Percentiles rank a stretch among this genome's conserved stretches.
Evolutionary conservation across 2,797 vertebrate species (phyloP).

Genomic region (Sebastolobus altivelis): DNA sequence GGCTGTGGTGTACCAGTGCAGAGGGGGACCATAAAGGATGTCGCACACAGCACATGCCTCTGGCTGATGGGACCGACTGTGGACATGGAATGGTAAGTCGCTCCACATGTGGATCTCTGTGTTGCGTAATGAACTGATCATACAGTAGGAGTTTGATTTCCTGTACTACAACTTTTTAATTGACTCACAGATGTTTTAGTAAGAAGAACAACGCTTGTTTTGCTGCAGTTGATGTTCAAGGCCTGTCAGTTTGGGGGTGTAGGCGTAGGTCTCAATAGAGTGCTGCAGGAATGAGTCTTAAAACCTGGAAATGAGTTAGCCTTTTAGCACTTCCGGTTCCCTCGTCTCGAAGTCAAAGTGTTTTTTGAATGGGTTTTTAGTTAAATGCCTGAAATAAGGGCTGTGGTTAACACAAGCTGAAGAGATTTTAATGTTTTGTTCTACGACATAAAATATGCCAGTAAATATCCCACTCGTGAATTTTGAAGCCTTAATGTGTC

Average conservation of each 20-base stretch:
- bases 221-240: background rate
- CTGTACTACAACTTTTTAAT: background rate
- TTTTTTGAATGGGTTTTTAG: too few species aligned
- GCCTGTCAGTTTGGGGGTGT: background rate
- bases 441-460: too few species aligned
- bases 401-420: too few species aligned
- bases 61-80: constrained; percentile 95
- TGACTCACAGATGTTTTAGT: background rate
- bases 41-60: constrained; percentile 97
- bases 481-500: too few species aligned
- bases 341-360: too few species aligned
- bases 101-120: constrained; percentile 10
- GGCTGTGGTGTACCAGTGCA: constrained; percentile 95
- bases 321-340: too few species aligned
- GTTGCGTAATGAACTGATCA: constrained; percentile 3
- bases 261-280: background rate
- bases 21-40: constrained; percentile 94
- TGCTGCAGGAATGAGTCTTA: too few species aligned
- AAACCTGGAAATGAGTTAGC: too few species aligned
- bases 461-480: too few species aligned
- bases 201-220: background rate
- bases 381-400: too few species aligned
- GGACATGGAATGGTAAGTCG: constrained; percentile 94
- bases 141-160: background rate
- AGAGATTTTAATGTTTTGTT: too few species aligned